Conservation (phyloP, 2,113 vertebrate genomes). For the Passer montanus region DNA sequence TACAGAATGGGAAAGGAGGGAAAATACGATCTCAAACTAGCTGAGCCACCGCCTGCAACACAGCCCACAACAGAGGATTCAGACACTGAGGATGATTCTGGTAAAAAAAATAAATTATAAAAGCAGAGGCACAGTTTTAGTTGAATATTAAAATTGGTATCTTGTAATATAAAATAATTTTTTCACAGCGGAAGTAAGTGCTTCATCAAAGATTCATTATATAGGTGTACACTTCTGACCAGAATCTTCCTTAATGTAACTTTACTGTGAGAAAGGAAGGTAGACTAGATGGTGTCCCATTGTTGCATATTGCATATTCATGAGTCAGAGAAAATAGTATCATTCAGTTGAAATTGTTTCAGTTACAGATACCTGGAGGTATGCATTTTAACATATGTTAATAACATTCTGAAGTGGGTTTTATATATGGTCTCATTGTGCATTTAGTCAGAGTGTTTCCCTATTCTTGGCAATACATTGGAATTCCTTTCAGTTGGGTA, state of each 20-base stretch:
- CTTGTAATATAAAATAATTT: background rate
- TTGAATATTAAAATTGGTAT: background rate
- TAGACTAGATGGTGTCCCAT: background rate
- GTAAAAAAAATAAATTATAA: conserved; percentile 59
- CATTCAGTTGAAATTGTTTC: background rate
- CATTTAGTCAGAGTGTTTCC: background rate
- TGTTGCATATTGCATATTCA: background rate
- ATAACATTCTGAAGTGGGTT: background rate
- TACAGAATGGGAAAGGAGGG: conserved; percentile 99
- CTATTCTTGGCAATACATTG: background rate
- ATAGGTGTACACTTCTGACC: background rate
- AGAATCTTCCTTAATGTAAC: background rate
- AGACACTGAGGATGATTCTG: conserved; percentile 94
- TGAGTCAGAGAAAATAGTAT: background rate
- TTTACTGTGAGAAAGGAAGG: background rate
- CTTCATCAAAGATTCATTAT: background rate
- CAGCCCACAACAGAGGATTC: conserved; percentile 91
- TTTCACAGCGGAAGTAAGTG: background rate
- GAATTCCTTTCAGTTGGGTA: background rate
- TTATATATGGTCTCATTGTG: background rate
- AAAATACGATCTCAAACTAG: conserved; percentile 95
- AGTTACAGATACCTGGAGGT: background rate
- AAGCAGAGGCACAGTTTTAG: background rate
- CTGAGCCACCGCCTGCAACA: conserved; percentile 83
- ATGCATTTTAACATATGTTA: background rate